Base-by-base conservation (phyloP, 2,888 invertebrate genomes). In the Euphydryas editha region DNA sequence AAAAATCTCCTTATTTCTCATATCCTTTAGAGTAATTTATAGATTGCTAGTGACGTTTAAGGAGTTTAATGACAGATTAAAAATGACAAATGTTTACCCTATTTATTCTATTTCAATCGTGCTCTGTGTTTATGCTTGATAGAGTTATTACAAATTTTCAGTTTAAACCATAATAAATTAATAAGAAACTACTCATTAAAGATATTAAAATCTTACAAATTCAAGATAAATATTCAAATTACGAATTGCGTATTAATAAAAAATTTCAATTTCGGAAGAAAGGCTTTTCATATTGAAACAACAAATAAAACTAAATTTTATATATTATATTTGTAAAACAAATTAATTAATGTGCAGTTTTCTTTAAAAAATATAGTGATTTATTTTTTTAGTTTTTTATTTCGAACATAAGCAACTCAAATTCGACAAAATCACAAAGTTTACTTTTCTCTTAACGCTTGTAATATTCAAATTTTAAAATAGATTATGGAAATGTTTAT, bases 401-500 rank as follows among this genome's bases (percentile, higher is more conserved):
- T 15, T 13, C 2, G 39, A 1, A 8, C 11, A 39, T 39, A 11
- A 39, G 15, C 8, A 0, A 13, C 11, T 39, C 39, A 13, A 39
- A 15, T 8, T 39, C 15, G 30, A 30, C 11, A n/a, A 17, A 17
- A 46, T 1, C 44, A 46, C 44, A 1, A 42, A n/a, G 20, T 47
- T 47, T 47, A 11, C 10, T 47, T n/a, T 46, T 46, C 6, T n/a
- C n/a, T 46, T 46, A 4, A 51, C 15, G 20, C 5, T n/a, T n/a
- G 51, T 21, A 24, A 21, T 5, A 5, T 51, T 11, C 10, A 51
- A 15, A 51, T 51, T 6, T 51, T 10, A 11, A 51, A 15, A 51
- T 59, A 59, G 30, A 47, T 59, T 21, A 60, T 13, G 8, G 30
- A 18, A 2, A 51, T 56, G n/a, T 30, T 55, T 18, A n/a, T 55